A percentile compares a stretch with the other conserved stretches of the same genome.
Evolutionary conservation across 2,888 invertebrate genomes (phyloP).

Genomic region (Nephrocerus scutellatus): DNA sequence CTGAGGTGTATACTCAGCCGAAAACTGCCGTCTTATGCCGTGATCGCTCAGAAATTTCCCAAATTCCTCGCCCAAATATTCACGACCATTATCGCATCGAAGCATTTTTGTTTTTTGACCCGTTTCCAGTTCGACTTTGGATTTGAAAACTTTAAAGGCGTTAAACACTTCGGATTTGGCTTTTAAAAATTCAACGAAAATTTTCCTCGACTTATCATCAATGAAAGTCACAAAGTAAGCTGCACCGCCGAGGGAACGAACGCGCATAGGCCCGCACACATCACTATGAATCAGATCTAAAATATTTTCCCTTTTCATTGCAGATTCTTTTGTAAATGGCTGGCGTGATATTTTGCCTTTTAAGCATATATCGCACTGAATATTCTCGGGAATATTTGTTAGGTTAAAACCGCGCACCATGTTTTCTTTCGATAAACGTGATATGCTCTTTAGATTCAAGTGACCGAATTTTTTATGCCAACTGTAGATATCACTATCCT

Average conservation of each 20-base stretch:
- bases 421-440: too few species aligned
- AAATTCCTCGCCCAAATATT: constrained; percentile 11
- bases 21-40: constrained; percentile 11
- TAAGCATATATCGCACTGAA: too few species aligned
- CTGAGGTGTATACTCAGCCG: constrained; percentile 16
- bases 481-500: too few species aligned
- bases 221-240: constrained; percentile 22
- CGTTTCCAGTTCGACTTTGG: constrained; percentile 16
- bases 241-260: constrained; percentile 11
- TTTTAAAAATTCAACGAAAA: constrained; percentile 21
- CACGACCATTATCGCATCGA: constrained; percentile 16
- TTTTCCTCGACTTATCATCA: too few species aligned
- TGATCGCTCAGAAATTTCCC: constrained; percentile 6
- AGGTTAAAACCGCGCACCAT: too few species aligned
- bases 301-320: constrained; percentile 1
- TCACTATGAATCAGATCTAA: constrained; percentile 16
- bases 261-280: constrained; percentile 19
- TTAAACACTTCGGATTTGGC: constrained; percentile 17
- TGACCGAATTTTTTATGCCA: too few species aligned
- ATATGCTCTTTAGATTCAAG: too few species aligned
- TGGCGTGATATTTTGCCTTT: too few species aligned
- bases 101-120: constrained; percentile 15
- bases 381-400: too few species aligned
- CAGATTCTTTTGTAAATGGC: too few species aligned
- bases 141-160: constrained; percentile 18